These are phyloP conservation scores for Lithobates pipiens DNA, from an alignment of 2,797 vertebrate genomes.

Conservation along the genomic window DNA sequence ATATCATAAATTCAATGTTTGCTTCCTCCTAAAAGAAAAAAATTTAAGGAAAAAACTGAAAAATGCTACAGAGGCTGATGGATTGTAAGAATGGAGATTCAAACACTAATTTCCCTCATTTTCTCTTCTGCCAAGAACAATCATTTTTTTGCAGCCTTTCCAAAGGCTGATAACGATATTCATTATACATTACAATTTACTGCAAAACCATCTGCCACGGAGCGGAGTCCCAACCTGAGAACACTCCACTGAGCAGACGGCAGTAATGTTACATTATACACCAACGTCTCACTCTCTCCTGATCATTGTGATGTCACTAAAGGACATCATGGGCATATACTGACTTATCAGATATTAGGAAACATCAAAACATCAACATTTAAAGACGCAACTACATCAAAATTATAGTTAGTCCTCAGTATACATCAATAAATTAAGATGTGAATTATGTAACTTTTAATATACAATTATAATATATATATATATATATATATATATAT, in stretches of 20 bases:
- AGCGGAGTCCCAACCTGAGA: neutral
- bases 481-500: no score
- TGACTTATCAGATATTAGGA: no score
- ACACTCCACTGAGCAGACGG: neutral
- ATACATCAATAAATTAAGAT: no score
- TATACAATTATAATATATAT: no score
- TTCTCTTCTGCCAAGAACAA: constrained; percentile 1
- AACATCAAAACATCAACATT: no score
- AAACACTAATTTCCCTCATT: neutral
- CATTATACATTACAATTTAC: constrained; percentile 28
- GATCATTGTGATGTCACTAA: no score
- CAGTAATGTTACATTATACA: neutral
- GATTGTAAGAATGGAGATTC: neutral
- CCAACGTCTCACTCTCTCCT: neutral
- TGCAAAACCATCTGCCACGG: constrained; percentile 18
- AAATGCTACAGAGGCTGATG: neutral
- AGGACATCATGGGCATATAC: no score
- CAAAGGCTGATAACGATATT: constrained; percentile 27
- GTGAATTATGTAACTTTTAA: no score
- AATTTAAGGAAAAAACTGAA: neutral
- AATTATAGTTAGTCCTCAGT: no score
- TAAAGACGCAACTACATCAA: no score
- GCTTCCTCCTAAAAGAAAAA: no score
- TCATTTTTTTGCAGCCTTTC: constrained; percentile 12
- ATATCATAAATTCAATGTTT: no score